phyloP scores from a whole-genome alignment of 2,113 vertebrate genomes.

The Lepus timidus region DNA sequence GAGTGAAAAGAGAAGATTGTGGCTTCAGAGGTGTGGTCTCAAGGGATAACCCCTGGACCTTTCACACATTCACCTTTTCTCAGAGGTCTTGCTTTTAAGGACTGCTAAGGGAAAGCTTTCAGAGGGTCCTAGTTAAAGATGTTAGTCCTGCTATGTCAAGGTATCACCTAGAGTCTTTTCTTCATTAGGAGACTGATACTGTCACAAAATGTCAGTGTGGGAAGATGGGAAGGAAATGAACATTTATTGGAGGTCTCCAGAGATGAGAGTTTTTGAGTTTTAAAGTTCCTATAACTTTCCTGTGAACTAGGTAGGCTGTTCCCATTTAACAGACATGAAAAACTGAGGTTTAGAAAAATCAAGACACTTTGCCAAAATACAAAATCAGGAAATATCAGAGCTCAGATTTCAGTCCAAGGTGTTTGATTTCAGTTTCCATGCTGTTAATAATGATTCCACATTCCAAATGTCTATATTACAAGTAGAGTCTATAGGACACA shows the following conservation, averaged over 20 bases:
- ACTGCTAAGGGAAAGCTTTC: background rate
- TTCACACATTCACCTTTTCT: background rate
- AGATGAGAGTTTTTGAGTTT: background rate
- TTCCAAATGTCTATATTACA: background rate
- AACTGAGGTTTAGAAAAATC: constrained; percentile 26
- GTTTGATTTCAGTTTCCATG: background rate
- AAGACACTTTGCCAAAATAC: background rate
- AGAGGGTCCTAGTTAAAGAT: background rate
- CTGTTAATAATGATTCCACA: constrained; percentile 15
- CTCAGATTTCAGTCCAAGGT: constrained; percentile 40
- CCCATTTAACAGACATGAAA: background rate
- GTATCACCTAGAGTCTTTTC: background rate
- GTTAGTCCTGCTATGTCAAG: background rate
- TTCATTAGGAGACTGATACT: background rate
- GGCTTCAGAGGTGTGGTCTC: background rate
- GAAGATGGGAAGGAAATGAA: background rate
- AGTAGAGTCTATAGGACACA: background rate
- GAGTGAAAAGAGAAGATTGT: background rate
- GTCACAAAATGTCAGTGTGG: background rate
- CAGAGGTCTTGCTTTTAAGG: background rate
- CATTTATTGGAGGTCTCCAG: too few species aligned
- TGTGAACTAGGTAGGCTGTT: background rate
- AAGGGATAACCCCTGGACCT: background rate
- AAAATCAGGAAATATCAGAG: constrained; percentile 36
- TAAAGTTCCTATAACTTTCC: background rate